Evolutionary conservation across 2,888 invertebrate genomes (phyloP).

Genomic region (Ophonus ardosiacus): DNA sequence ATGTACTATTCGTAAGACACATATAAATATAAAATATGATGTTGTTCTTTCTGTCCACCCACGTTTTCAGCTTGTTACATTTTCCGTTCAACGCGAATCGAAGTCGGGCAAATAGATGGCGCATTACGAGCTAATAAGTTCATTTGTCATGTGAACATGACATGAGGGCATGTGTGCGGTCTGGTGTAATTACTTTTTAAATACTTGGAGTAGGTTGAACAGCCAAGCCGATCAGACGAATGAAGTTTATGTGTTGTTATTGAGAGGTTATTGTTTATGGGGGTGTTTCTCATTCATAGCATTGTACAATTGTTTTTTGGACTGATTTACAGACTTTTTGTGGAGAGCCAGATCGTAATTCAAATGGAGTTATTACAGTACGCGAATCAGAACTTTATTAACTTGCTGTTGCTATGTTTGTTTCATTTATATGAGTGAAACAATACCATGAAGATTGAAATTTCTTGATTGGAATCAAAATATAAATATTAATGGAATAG

Average conservation of each 20-base stretch:
- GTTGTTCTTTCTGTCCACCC: neutral
- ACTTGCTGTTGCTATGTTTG: too few relatives aligned
- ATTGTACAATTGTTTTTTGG: neutral
- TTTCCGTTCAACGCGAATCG: constrained; percentile 7
- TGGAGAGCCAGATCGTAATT: neutral
- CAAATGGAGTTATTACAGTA: neutral
- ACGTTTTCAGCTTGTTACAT: neutral
- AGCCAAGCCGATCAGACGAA: neutral
- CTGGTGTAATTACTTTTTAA: constrained; percentile 43
- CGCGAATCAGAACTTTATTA: too few relatives aligned
- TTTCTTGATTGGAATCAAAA: too few relatives aligned
- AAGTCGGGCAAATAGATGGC: constrained; percentile 25
- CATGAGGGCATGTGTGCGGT: constrained; percentile 8
- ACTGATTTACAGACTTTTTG: neutral
- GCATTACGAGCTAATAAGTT: constrained; percentile 37
- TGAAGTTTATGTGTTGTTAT: constrained; percentile 22
- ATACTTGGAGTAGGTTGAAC: constrained; percentile 22
- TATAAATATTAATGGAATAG: too few relatives aligned
- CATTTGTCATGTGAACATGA: constrained; percentile 30
- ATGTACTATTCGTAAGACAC: too few relatives aligned
- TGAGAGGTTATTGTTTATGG: constrained; percentile 17
- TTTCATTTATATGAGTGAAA: too few relatives aligned
- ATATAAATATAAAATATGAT: too few relatives aligned
- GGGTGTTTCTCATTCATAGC: constrained; percentile 6
- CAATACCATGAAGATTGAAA: too few relatives aligned